These are phyloP conservation scores for Aurelia aurita DNA, from an alignment of 30 jellyfish, hydroid and myxozoan species.

Conservation along the genomic window DNA sequence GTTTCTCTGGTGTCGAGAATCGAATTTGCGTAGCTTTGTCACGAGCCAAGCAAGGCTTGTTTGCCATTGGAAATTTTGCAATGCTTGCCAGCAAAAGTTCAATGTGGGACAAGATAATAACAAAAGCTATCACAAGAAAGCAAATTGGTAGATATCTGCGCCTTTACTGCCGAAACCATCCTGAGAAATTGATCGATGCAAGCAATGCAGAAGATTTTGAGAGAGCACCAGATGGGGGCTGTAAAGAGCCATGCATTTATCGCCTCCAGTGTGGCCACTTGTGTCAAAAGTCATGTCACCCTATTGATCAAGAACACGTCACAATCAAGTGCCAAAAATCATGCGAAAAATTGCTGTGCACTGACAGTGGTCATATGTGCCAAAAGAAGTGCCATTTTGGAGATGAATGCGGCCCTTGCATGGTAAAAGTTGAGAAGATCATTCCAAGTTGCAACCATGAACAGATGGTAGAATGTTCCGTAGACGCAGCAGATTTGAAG, in stretches of 20 bases:
- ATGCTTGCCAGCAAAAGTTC: constrained; percentile 60
- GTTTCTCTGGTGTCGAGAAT: constrained; percentile 80
- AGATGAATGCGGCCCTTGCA: constrained; percentile 72
- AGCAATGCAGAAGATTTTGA: constrained; percentile 40
- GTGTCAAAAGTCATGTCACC: constrained; percentile 80
- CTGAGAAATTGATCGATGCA: constrained; percentile 46
- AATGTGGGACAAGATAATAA: constrained; percentile 66
- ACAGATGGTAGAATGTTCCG: constrained; percentile 58
- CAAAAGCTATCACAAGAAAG: constrained; percentile 32
- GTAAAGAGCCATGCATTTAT: constrained; percentile 63
- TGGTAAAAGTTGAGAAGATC: constrained; percentile 42
- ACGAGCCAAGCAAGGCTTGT: constrained; percentile 89
- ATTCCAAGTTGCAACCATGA: constrained; percentile 61
- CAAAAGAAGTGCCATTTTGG: constrained; percentile 58
- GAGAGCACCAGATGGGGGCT: constrained; percentile 93
- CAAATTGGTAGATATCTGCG: constrained; percentile 36
- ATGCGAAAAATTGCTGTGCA: constrained; percentile 53
- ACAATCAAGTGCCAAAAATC: constrained; percentile 41
- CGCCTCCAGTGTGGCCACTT: constrained; percentile 74
- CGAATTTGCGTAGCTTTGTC: constrained; percentile 89
- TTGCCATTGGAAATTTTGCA: constrained; percentile 84
- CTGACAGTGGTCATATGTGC: constrained; percentile 40
- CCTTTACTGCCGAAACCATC: constrained; percentile 78
- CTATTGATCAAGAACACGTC: constrained; percentile 63
- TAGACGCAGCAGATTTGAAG: constrained; percentile 10